Evolutionary conservation across 1,140 invertebrate genomes (phyloP).

Genomic region (Sinonovacula constricta): DNA sequence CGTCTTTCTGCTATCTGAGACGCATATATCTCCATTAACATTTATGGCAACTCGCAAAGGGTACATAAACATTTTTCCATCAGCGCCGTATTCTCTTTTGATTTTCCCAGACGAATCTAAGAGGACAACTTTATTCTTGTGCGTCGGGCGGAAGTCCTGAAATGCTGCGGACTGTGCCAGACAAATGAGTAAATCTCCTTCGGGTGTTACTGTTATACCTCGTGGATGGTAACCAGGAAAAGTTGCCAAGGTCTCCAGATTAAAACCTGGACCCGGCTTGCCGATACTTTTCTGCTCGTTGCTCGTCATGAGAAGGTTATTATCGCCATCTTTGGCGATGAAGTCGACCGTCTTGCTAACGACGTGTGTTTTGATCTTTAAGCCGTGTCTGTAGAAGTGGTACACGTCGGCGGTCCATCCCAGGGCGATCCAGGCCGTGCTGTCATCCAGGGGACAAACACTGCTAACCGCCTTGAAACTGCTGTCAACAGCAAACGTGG

Average conservation of each 20-base stretch:
- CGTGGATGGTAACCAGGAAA: conserved; percentile 46
- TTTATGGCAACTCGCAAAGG: conserved; percentile 38
- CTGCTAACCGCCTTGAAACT: conserved; percentile 46
- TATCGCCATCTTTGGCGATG: conserved; percentile 31
- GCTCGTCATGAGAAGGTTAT: conserved; percentile 43
- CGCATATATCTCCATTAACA: conserved; percentile 46
- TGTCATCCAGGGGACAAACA: conserved; percentile 35
- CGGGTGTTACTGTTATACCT: conserved; percentile 21
- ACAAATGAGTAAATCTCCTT: conserved; percentile 36
- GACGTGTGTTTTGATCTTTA: conserved; percentile 45
- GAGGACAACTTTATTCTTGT: conserved; percentile 46
- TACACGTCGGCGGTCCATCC: conserved; percentile 44
- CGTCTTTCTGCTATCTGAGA: conserved; percentile 40
- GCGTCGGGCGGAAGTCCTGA: conserved; percentile 33
- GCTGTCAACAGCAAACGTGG: conserved; percentile 38
- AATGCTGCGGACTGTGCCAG: conserved; percentile 47
- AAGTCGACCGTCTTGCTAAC: conserved; percentile 47
- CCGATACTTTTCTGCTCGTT: conserved; percentile 47
- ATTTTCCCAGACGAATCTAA: conserved; percentile 25
- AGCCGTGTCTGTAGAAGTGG: conserved; percentile 37
- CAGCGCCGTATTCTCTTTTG: conserved; percentile 36
- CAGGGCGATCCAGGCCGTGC: conserved; percentile 41
- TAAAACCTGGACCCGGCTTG: conserved; percentile 45
- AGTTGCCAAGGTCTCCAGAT: conserved; percentile 32
- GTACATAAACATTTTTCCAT: conserved; percentile 49